Evolutionary conservation across 2,113 vertebrate genomes (phyloP).

Genomic region (Cromileptes altivelis): DNA sequence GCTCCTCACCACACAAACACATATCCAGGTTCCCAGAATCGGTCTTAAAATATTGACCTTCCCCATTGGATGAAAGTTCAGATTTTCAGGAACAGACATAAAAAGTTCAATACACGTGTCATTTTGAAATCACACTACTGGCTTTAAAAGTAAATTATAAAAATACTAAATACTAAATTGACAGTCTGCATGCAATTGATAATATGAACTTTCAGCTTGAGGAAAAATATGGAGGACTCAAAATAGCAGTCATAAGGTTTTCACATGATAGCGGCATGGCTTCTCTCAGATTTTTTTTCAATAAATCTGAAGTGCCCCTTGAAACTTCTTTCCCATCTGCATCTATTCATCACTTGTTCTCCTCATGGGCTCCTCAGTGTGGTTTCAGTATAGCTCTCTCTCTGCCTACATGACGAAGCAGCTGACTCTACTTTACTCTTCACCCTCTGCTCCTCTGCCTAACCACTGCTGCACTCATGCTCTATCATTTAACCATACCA

Average conservation of each 20-base stretch:
- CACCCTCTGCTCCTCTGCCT: conserved; percentile 49
- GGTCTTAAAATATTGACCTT: neutral
- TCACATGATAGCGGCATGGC: conserved; percentile 10
- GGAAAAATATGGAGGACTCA: conserved; percentile 21
- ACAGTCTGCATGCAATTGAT: neutral
- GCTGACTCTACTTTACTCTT: conserved; percentile 67
- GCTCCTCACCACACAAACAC: conserved; percentile 9
- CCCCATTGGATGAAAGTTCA: neutral
- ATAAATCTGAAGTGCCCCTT: neutral
- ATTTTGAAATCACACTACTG: neutral
- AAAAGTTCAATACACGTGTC: neutral
- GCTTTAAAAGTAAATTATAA: neutral
- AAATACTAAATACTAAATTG: neutral
- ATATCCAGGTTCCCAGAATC: conserved; percentile 2
- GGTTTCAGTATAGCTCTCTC: conserved; percentile 43
- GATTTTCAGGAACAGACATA: neutral
- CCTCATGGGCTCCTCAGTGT: conserved; percentile 23
- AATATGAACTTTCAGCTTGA: neutral
- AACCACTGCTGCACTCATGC: conserved; percentile 54
- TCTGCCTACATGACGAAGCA: conserved; percentile 52
- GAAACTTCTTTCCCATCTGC: conserved; percentile 4
- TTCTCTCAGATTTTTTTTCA: neutral
- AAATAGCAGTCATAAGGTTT: conserved; percentile 39
- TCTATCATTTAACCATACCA: conserved; percentile 76
- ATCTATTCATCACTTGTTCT: conserved; percentile 45